A percentile compares a stretch with the other conserved stretches of the same genome.
Evolutionary conservation across 2,797 vertebrate genomes (phyloP).

Genomic region (Enteromius fasciolatus): DNA sequence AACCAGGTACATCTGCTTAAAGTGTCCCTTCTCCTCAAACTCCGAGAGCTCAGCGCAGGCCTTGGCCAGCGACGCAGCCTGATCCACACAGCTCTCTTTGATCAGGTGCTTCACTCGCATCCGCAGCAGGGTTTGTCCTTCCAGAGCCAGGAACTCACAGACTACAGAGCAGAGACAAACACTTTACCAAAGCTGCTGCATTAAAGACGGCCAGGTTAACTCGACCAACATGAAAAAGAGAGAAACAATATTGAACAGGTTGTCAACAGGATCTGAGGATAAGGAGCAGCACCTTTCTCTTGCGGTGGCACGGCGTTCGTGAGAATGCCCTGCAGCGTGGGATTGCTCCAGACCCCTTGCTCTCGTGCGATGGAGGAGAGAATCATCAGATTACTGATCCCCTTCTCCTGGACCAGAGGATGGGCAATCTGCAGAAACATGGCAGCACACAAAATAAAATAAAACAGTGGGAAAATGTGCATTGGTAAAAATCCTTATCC

Average conservation of each 20-base stretch:
- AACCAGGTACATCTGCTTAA: conserved; percentile 93
- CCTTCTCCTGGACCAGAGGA: conserved; percentile 84
- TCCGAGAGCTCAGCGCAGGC: conserved; percentile 83
- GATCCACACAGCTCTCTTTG: conserved; percentile 83
- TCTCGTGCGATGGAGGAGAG: conserved; percentile 83
- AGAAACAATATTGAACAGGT: conserved; percentile 32
- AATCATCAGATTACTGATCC: conserved; percentile 82
- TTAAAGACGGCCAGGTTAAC: neutral
- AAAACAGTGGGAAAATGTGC: neutral
- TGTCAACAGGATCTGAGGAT: conserved; percentile 72
- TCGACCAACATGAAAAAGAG: neutral
- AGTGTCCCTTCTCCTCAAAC: conserved; percentile 84
- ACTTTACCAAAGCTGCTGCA: neutral
- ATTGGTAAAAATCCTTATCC: too few species aligned
- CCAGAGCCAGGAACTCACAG: conserved; percentile 85
- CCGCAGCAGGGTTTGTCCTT: conserved; percentile 87
- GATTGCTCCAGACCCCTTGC: conserved; percentile 86
- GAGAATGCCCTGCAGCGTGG: conserved; percentile 83
- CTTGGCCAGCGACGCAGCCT: conserved; percentile 88
- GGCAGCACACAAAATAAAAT: conserved; percentile 14
- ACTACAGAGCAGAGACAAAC: conserved; percentile 79
- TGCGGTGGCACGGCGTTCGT: conserved; percentile 77
- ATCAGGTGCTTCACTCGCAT: conserved; percentile 95
- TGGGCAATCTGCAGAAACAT: conserved; percentile 78
- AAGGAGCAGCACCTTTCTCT: conserved; percentile 79